phyloP scores from a whole-genome alignment of 2,797 vertebrate species.

The Epinephelus awoara region DNA sequence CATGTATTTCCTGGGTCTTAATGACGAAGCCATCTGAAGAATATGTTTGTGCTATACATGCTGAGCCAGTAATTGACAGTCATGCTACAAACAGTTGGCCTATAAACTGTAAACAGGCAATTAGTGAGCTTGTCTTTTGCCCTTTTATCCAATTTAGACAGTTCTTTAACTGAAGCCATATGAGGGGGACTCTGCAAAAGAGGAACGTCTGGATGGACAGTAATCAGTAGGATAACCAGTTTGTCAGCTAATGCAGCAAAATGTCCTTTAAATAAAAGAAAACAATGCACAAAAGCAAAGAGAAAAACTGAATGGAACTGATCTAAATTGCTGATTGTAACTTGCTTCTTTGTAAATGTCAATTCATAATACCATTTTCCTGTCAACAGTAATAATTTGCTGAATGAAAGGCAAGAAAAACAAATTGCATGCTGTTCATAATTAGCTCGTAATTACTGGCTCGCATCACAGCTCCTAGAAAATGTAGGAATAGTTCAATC shows the following conservation, averaged over 20 bases:
- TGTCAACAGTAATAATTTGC: neutral
- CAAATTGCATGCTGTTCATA: slow-evolving; percentile 5
- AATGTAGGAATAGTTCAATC: neutral
- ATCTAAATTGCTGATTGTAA: neutral
- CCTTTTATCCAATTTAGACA: slow-evolving; percentile 5
- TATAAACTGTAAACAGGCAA: neutral
- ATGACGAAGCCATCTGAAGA: neutral
- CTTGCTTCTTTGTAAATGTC: slow-evolving; percentile 1
- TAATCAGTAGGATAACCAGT: neutral
- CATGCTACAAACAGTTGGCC: neutral
- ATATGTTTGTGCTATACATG: neutral
- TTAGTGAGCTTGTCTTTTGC: slow-evolving; percentile 1
- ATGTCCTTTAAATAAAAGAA: too few relatives aligned
- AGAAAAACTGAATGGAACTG: neutral
- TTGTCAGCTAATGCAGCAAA: neutral
- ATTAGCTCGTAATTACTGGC: slow-evolving; percentile 18
- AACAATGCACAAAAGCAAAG: neutral
- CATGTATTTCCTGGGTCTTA: slow-evolving; percentile 3
- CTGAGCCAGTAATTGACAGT: slow-evolving; percentile 6
- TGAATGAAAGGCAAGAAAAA: slow-evolving; percentile 4
- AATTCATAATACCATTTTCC: neutral
- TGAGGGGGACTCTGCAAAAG: neutral
- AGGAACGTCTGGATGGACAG: slow-evolving; percentile 1
- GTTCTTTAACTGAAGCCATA: neutral
- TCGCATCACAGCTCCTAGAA: neutral